phyloP scores from a whole-genome alignment of 2,888 invertebrate species.

The Actias luna region DNA sequence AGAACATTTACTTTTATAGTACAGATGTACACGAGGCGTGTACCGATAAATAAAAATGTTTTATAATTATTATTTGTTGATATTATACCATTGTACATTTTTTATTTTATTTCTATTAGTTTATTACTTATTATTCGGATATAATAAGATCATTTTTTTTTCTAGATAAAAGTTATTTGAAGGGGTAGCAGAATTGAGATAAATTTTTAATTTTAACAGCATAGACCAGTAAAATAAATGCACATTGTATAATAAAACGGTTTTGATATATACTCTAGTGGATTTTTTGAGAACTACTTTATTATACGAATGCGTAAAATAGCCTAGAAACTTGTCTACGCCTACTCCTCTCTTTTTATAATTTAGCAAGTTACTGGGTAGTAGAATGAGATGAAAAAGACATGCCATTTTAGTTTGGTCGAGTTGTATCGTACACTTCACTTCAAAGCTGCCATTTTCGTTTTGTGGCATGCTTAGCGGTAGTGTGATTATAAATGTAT shows the following conservation, averaged over 20 bases:
- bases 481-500: slow-evolving; percentile 58
- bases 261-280: slow-evolving; percentile 27
- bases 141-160: too few relatives aligned
- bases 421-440: slow-evolving; percentile 44
- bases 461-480: slow-evolving; percentile 79
- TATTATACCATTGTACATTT: too few relatives aligned
- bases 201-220: neutral
- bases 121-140: too few relatives aligned
- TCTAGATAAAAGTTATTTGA: too few relatives aligned
- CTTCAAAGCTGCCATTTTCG: slow-evolving; percentile 79
- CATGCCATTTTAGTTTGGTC: slow-evolving; percentile 25
- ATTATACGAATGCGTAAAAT: slow-evolving; percentile 4
- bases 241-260: slow-evolving; percentile 20
- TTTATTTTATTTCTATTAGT: too few relatives aligned
- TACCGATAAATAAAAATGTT: too few relatives aligned
- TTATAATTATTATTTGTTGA: too few relatives aligned
- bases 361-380: neutral
- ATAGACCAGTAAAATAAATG: neutral
- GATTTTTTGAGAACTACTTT: slow-evolving; percentile 14
- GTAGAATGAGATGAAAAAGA: neutral
- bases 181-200: too few relatives aligned
- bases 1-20: too few relatives aligned
- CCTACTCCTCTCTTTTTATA: neutral
- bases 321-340: neutral
- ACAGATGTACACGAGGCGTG: too few relatives aligned